A percentile compares a stretch with the other conserved stretches of the same genome.
Evolutionary conservation across 23 tunicate species (phyloP).

Genomic region (Oikopleura vanhoeffeni): DNA sequence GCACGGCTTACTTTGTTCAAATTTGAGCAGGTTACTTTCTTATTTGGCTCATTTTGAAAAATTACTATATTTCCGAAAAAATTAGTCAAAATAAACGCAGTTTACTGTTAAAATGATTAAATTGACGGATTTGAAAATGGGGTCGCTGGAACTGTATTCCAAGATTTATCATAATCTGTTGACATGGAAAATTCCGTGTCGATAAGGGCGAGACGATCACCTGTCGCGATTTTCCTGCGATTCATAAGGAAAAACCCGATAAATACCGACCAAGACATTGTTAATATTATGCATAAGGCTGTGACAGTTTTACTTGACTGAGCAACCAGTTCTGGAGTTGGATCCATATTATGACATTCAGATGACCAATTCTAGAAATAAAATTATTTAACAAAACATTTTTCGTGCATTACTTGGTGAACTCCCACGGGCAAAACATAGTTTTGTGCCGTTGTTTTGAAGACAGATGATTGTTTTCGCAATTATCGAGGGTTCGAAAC

Average conservation of each 20-base stretch:
- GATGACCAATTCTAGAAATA: neutral
- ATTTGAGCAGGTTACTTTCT: no score
- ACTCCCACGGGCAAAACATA: no score
- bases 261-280: neutral
- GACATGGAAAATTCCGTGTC: neutral
- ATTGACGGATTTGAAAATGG: neutral
- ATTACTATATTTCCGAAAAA: no score
- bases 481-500: no score
- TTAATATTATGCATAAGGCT: neutral
- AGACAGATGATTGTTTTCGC: neutral
- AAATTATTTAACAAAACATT: neutral
- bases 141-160: neutral
- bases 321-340: neutral
- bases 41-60: no score
- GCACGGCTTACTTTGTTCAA: no score
- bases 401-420: no score
- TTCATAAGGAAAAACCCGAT: neutral
- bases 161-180: neutral
- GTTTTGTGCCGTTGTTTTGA: no score
- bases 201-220: neutral
- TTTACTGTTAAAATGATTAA: neutral
- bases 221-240: no score
- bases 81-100: no score
- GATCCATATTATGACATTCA: constrained; percentile 8
- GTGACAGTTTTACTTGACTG: neutral